These are phyloP conservation scores for Pocota personata DNA, from an alignment of 2,888 invertebrate genomes.

Conservation along the genomic window DNA sequence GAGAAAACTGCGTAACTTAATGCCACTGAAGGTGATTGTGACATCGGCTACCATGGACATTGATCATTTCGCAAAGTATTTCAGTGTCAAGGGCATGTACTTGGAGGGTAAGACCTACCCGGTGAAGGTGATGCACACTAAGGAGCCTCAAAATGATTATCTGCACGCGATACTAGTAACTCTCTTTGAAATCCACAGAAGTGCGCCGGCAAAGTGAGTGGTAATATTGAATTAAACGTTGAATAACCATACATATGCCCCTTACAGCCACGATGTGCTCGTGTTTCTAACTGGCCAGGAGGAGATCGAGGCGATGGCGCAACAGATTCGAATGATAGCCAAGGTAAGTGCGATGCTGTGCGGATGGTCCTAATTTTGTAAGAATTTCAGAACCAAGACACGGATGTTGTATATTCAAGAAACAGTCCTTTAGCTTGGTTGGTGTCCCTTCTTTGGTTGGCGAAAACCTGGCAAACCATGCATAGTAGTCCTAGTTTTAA, in stretches of 20 bases:
- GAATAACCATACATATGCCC: background rate
- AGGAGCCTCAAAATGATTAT: conserved; percentile 91
- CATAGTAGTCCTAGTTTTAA: conserved; percentile 1
- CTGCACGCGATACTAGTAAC: conserved; percentile 92
- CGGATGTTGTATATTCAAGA: background rate
- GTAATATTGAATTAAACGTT: background rate
- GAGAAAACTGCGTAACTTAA: conserved; percentile 84
- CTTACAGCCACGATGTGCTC: conserved; percentile 92
- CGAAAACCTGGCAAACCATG: background rate
- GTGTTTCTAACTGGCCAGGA: conserved; percentile 98
- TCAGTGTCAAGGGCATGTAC: conserved; percentile 93
- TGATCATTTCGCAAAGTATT: conserved; percentile 95
- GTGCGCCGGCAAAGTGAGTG: conserved; percentile 90
- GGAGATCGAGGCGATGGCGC: conserved; percentile 94
- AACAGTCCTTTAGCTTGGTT: background rate
- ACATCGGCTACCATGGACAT: conserved; percentile 99
- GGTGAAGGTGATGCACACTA: conserved; percentile 89
- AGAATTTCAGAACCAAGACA: background rate
- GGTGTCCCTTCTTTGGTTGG: background rate
- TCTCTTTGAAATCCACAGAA: conserved; percentile 94
- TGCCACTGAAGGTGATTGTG: conserved; percentile 90
- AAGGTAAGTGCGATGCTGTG: conserved; percentile 83
- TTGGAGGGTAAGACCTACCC: conserved; percentile 95
- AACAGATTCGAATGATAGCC: conserved; percentile 88
- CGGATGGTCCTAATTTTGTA: background rate